Base-by-base conservation (phyloP, 1,140 invertebrate species). In the Drosophila auraria region DNA sequence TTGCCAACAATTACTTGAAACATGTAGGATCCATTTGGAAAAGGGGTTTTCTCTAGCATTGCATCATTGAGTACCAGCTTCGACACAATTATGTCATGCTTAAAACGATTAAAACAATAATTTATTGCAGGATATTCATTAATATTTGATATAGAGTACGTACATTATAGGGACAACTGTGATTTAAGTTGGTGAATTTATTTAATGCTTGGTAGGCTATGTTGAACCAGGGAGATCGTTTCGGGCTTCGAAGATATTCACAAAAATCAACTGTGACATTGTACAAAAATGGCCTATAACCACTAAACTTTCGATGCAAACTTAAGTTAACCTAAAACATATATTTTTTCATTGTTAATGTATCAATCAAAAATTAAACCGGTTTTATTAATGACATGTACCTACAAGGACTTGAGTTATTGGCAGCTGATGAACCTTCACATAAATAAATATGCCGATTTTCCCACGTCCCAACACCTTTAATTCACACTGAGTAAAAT, bases 81-180 rank as follows among this genome's bases (percentile, higher is more conserved):
- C 0, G 27, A 51, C 3, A 68, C 23, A 33, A 71, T 56, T 5
- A 71, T 5, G 25, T 68, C 62, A 56, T 71, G 42, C 68, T 71
- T 27, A 7, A 2, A 40, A n/a, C 14, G 25, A 1, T 11, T 17
- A 17, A 33, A 25, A 25, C 6, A 30, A 25, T 25, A 5, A 14
- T 23, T 23, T 3, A 5, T 12, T n/a, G 5, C 9, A 27, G 7
- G 1, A 9, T 33, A 25, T 33, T 3, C 3, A n/a, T 60, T 14
- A 2, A 1, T 11, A 25, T 11, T 5, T 0, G 4, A 0, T 5
- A 0, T 15, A 3, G 11, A 2, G 1, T 47, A 66, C 61, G 5
- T n/a, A 71, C 68, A 54, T 71, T 33, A 12, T 72, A 72, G 0
- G 62, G 68, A 6, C 68, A 71, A 23, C n/a, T 71, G 5, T 56